A percentile compares a stretch with the other conserved stretches of the same genome.
phyloP scores from a whole-genome alignment of 2,888 invertebrate genomes.

The Oithona nana region DNA sequence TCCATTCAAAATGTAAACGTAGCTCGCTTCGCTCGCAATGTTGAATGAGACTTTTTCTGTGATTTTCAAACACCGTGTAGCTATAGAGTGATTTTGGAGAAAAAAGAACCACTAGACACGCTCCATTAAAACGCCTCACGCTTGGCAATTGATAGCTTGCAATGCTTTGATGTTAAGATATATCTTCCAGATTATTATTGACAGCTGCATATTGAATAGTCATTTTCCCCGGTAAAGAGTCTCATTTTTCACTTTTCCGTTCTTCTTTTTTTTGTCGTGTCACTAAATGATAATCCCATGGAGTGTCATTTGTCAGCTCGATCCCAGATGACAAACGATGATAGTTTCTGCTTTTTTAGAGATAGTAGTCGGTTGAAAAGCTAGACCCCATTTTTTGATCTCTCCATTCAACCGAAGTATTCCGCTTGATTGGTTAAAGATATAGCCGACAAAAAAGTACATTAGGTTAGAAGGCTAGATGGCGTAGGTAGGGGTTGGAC shows the following conservation, averaged over 20 bases:
- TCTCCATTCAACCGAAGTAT: neutral
- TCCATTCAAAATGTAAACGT: neutral
- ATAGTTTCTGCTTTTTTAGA: too few species aligned
- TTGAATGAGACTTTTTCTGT: too few species aligned
- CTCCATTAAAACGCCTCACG: too few species aligned
- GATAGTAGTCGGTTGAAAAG: too few species aligned
- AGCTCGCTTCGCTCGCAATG: too few species aligned
- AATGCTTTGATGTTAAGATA: neutral
- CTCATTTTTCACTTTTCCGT: neutral
- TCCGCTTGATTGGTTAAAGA: neutral
- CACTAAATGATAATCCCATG: neutral
- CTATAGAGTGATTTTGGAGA: too few species aligned
- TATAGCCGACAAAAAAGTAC: too few species aligned
- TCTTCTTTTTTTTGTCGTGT: neutral
- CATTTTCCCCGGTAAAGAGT: neutral
- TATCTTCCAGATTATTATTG: neutral
- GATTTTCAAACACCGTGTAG: neutral
- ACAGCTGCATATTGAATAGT: neutral
- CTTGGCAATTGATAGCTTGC: neutral
- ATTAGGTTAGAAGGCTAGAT: too few species aligned
- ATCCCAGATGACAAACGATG: too few species aligned
- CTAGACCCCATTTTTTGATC: neutral
- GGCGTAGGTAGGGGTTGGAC: neutral
- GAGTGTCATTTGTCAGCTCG: neutral
- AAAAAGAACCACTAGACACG: too few species aligned